Conservation (phyloP, 1,140 invertebrate species). For the Leptinotarsa undecemlineata region DNA sequence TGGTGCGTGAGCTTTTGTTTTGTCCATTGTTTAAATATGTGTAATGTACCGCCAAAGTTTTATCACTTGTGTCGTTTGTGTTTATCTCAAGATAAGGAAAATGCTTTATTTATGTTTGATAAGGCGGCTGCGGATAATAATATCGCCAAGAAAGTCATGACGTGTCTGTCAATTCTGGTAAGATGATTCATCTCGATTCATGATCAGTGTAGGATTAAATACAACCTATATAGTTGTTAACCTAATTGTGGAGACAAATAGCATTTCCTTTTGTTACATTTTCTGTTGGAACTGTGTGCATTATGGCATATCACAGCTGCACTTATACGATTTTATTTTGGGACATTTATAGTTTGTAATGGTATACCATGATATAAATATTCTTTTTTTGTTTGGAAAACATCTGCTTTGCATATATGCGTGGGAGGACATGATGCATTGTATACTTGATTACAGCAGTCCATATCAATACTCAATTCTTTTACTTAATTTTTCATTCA, state of each 20-base stretch:
- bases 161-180: slow-evolving; percentile 59
- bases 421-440: slow-evolving; percentile 41
- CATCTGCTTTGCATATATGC: slow-evolving; percentile 40
- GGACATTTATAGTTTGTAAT: slow-evolving; percentile 29
- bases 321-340: slow-evolving; percentile 34
- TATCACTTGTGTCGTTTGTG: slow-evolving; percentile 70
- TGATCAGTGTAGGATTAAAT: no score
- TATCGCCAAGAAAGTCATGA: slow-evolving; percentile 56
- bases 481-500: no score
- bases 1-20: slow-evolving; percentile 48
- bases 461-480: slow-evolving; percentile 30
- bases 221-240: slow-evolving; percentile 12
- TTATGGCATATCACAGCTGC: slow-evolving; percentile 33
- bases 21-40: slow-evolving; percentile 61
- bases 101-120: slow-evolving; percentile 47
- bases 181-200: slow-evolving; percentile 39
- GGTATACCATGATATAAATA: slow-evolving; percentile 40
- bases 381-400: slow-evolving; percentile 45
- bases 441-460: slow-evolving; percentile 40
- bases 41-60: slow-evolving; percentile 69
- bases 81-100: slow-evolving; percentile 52
- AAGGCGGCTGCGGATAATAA: slow-evolving; percentile 48
- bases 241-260: slow-evolving; percentile 19
- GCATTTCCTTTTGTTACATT: slow-evolving; percentile 20
- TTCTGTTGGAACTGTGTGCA: slow-evolving; percentile 9